Percentiles rank a stretch among this genome's conserved stretches.
Evolutionary conservation across 2,113 vertebrate genomes (phyloP).

Genomic region (Pollimyrus isidori): DNA sequence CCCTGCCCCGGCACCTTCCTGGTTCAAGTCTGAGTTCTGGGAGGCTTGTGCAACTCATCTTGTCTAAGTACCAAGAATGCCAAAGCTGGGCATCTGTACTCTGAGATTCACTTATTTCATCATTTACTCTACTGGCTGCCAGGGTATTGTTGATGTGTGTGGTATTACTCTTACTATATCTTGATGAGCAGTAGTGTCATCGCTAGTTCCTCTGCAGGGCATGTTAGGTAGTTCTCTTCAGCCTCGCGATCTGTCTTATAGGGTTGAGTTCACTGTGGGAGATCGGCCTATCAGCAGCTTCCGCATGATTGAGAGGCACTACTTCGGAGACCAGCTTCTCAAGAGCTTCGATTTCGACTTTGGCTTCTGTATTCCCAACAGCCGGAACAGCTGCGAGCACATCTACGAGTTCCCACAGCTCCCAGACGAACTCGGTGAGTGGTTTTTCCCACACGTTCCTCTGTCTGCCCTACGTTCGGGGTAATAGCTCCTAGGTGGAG

Average conservation of each 20-base stretch:
- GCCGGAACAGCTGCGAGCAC: conserved; percentile 94
- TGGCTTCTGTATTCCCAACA: conserved; percentile 96
- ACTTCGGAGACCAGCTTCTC: conserved; percentile 87
- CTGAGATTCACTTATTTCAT: neutral
- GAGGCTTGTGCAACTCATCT: neutral
- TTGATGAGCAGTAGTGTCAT: neutral
- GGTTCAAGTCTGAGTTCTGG: neutral
- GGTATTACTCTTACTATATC: neutral
- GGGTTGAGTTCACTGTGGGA: conserved; percentile 96
- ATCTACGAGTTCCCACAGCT: conserved; percentile 98
- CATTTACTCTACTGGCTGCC: neutral
- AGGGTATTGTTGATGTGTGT: neutral
- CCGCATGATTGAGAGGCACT: conserved; percentile 96
- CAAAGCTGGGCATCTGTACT: neutral
- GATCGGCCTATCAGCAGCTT: conserved; percentile 89
- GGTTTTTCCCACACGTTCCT: neutral
- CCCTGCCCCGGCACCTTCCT: neutral
- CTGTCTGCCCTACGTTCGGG: neutral
- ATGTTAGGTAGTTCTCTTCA: neutral
- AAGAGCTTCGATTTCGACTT: conserved; percentile 99
- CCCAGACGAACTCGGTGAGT: conserved; percentile 91
- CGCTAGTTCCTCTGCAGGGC: neutral
- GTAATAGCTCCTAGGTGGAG: neutral
- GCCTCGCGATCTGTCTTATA: conserved; percentile 38
- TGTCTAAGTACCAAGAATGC: neutral